Percentiles rank a stretch among this genome's conserved stretches.
Conservation (phyloP, 2,797 vertebrate genomes). For the Parauchenoglanis punctatus region DNA sequence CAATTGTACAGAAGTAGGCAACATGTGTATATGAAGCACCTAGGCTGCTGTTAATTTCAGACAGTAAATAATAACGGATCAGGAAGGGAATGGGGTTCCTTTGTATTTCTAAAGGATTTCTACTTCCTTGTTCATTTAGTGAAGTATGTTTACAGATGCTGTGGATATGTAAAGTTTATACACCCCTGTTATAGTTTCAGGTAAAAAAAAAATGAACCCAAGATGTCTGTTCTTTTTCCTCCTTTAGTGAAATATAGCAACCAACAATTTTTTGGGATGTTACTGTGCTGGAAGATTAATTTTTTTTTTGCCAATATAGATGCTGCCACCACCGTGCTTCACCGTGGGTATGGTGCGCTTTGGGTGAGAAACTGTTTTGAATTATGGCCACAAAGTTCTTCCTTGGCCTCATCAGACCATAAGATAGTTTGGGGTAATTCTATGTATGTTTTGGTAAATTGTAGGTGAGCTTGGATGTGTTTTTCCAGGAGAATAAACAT, state of each 20-base stretch:
- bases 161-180: not conserved
- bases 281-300: not conserved
- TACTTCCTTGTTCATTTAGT: not conserved
- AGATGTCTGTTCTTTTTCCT: not conserved
- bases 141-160: not conserved
- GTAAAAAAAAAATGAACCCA: not conserved
- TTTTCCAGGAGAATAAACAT: not conserved
- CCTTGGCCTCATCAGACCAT: not conserved
- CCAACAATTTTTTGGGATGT: not conserved
- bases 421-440: not conserved
- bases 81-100: not conserved
- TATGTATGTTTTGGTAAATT: not conserved
- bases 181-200: not conserved
- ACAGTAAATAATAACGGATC: not conserved
- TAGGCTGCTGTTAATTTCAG: not conserved
- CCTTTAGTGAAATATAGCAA: not conserved
- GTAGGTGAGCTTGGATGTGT: no score
- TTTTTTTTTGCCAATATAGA: not conserved
- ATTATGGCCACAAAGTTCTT: not conserved
- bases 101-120: not conserved
- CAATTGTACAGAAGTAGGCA: slow-evolving; percentile 9
- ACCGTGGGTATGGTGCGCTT: not conserved
- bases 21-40: not conserved
- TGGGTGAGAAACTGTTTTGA: not conserved
- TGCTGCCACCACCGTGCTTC: not conserved